Base-by-base conservation (phyloP, 2,888 invertebrate genomes). In the Melinopterus prodromus region DNA sequence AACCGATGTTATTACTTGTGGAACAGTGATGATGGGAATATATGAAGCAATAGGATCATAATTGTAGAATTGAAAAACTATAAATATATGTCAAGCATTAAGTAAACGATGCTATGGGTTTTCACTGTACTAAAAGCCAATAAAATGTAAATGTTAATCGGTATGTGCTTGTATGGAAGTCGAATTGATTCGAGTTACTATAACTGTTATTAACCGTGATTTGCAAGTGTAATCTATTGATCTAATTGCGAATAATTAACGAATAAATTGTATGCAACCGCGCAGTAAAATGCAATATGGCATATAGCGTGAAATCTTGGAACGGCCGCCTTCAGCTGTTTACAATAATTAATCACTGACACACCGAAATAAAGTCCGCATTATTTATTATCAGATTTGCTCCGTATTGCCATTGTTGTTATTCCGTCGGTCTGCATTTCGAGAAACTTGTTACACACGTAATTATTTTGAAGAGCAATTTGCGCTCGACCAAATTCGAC, bases 151-250 rank as follows among this genome's bases (percentile, higher is more conserved):
- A n/a, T n/a, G n/a, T n/a, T n/a, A n/a, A n/a, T n/a, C n/a, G n/a
- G n/a, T n/a, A n/a, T n/a, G n/a, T n/a, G n/a, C n/a, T n/a, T n/a
- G n/a, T n/a, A n/a, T n/a, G n/a, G n/a, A n/a, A n/a, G n/a, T n/a
- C n/a, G n/a, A n/a, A n/a, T n/a, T n/a, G n/a, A n/a, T n/a, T n/a
- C n/a, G n/a, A n/a, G n/a, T n/a, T n/a, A n/a, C n/a, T n/a, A n/a
- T n/a, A n/a, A n/a, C n/a, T n/a, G n/a, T n/a, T n/a, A n/a, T n/a
- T n/a, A n/a, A n/a, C n/a, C n/a, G 78, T 79, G 71, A 82, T 82
- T 82, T 80, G 82, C 81, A 80, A 81, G 81, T 77, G 79, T 80
- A 82, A 82, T 82, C 78, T 81, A 82, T 81, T 76, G 76, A 76
- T 72, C 71, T 82, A 81, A 82, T 82, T 82, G 81, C 77, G 53